Percentiles rank a stretch among this genome's conserved stretches.
Conservation (phyloP, 2,113 vertebrate species). For the Pachypanchax playfairii region DNA sequence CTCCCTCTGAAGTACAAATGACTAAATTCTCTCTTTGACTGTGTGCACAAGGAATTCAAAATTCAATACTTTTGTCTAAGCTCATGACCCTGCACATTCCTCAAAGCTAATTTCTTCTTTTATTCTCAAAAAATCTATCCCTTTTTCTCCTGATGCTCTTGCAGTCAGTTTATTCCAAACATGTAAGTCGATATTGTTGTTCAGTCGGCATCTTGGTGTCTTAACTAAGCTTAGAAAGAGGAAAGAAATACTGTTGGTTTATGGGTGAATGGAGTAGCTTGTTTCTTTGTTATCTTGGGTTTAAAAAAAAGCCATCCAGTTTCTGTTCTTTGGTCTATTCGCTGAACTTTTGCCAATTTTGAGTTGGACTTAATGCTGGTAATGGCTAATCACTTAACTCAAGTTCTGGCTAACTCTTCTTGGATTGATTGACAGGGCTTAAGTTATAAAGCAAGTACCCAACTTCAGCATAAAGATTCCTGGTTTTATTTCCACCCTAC, state of each 20-base stretch:
- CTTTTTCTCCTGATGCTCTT: conserved; percentile 13
- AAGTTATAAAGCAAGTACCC: neutral
- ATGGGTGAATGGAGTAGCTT: conserved; percentile 32
- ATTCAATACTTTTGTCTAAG: conserved; percentile 47
- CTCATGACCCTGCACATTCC: conserved; percentile 32
- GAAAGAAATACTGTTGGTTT: conserved; percentile 8
- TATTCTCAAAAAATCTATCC: conserved; percentile 28
- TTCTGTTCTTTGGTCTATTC: conserved; percentile 21
- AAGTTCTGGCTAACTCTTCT: neutral
- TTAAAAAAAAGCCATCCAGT: conserved; percentile 25
- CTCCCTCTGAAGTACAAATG: neutral
- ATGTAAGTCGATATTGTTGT: conserved; percentile 34
- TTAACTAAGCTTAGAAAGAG: conserved; percentile 39
- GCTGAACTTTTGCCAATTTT: conserved; percentile 20
- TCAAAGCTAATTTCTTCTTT: conserved; percentile 29
- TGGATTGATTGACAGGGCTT: conserved; percentile 14
- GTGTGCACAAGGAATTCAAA: conserved; percentile 31
- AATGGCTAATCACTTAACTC: conserved; percentile 23
- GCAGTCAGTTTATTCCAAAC: conserved; percentile 34
- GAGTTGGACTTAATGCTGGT: conserved; percentile 23
- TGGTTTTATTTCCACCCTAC: conserved; percentile 17
- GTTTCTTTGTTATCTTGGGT: conserved; percentile 39
- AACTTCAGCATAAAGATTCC: neutral
- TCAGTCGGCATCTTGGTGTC: conserved; percentile 57
- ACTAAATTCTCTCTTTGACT: conserved; percentile 8